These are phyloP conservation scores for Paramuricea clavata DNA, from an alignment of 92 coral and sea anemone genomes.

Conservation along the genomic window DNA sequence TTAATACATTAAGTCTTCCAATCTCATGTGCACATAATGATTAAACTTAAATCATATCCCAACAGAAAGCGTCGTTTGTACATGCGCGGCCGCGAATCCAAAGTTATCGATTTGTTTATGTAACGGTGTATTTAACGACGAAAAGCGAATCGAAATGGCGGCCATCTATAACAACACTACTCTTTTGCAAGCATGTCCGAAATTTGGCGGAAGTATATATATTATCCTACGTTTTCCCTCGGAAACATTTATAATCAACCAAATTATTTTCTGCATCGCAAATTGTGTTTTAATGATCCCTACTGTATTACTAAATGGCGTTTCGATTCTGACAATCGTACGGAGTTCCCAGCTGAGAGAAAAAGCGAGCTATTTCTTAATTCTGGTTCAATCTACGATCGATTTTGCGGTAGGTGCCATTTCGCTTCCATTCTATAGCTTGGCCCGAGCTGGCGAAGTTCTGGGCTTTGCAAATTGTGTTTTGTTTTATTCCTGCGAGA, in stretches of 20 bases:
- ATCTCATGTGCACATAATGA: too few species aligned
- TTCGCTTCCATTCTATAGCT: background rate
- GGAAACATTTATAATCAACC: background rate
- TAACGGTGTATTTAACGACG: too few species aligned
- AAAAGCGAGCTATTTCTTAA: background rate
- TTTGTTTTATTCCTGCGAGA: background rate
- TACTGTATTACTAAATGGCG: background rate
- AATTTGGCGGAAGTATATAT: background rate
- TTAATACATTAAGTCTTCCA: too few species aligned
- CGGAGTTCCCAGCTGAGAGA: background rate
- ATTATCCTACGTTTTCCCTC: background rate
- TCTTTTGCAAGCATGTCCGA: background rate
- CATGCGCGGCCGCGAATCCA: too few species aligned
- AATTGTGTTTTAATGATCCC: background rate
- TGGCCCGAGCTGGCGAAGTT: background rate
- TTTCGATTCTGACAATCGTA: background rate
- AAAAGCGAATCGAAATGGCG: too few species aligned
- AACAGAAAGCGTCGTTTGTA: too few species aligned
- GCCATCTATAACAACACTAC: background rate
- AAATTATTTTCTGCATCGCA: background rate
- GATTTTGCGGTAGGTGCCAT: background rate
- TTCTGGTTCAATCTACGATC: background rate
- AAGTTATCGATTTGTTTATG: too few species aligned
- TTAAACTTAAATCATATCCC: background rate
- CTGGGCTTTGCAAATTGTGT: background rate